Base-by-base conservation (phyloP, 2,888 invertebrate species). In the Cryptosula pallasiana region DNA sequence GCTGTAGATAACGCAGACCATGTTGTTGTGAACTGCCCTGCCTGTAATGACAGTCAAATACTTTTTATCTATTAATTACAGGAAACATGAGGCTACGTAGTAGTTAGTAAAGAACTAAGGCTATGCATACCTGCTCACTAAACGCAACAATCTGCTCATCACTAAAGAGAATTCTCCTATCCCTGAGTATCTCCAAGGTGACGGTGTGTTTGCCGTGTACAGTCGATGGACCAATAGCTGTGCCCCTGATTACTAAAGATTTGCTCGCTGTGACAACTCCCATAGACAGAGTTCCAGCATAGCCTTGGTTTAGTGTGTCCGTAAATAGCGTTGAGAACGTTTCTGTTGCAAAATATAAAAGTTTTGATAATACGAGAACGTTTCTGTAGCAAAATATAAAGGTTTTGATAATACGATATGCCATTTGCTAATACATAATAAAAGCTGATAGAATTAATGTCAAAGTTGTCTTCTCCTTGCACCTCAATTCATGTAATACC, bases 1-100 rank as follows among this genome's bases (percentile, higher is more conserved):
- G 74, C 73, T 35, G 74, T 76, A 45, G 77, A 77, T n/a, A 76
- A 57, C 16, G 73, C 35, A 27, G 71, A 74, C 78, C 78, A 78
- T 1, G 72, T 71, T 13, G 55, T 57, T 23, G 54, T 27, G 29
- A 71, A 71, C 27, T 58, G 58, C 2, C 36, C 58, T 32, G 27
- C 71, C 71, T 71, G 23, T 1, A 71, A 55, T n/a, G 9, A n/a
- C n/a, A n/a, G n/a, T n/a, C n/a, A n/a, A n/a, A n/a, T n/a, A n/a
- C n/a, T n/a, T n/a, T n/a, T n/a, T n/a, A n/a, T n/a, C n/a, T n/a
- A n/a, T n/a, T n/a, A n/a, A n/a, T n/a, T n/a, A n/a, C n/a, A n/a
- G n/a, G n/a, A n/a, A n/a, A n/a, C n/a, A n/a, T n/a, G n/a, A n/a
- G n/a, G n/a, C n/a, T n/a, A n/a, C n/a, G n/a, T n/a, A n/a, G n/a